phyloP scores from a whole-genome alignment of 2,113 vertebrate species.

The Stigmatopora argus region DNA sequence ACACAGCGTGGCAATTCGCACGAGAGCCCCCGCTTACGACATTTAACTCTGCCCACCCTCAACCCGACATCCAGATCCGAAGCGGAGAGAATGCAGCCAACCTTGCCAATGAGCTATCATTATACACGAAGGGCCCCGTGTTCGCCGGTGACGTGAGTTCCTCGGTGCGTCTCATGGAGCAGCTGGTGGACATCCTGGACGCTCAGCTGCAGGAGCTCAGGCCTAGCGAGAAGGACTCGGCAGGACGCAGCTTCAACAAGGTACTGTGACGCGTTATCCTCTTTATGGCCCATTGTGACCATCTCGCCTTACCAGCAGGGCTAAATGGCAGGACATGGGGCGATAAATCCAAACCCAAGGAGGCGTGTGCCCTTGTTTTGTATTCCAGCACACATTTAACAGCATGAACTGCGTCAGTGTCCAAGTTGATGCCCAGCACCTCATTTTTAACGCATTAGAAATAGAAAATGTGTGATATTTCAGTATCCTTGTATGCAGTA shows the following conservation, averaged over 20 bases:
- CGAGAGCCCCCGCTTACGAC: background rate
- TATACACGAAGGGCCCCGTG: conserved; percentile 90
- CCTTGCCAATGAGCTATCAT: conserved; percentile 94
- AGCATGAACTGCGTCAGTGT: conserved; percentile 38
- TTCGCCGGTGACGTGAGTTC: conserved; percentile 95
- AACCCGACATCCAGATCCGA: conserved; percentile 77
- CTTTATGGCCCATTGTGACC: conserved; percentile 32
- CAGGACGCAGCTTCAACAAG: conserved; percentile 97
- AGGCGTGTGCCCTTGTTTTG: conserved; percentile 1
- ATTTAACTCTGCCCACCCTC: background rate
- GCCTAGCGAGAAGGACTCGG: conserved; percentile 86
- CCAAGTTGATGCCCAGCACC: background rate
- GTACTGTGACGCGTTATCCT: conserved; percentile 62
- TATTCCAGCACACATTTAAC: conserved; percentile 7
- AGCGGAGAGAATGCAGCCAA: conserved; percentile 96
- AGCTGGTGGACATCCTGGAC: conserved; percentile 94
- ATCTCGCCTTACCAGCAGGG: conserved; percentile 8
- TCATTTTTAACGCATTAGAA: background rate
- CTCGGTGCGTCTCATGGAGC: conserved; percentile 94
- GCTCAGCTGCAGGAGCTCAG: conserved; percentile 92
- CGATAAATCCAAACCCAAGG: conserved; percentile 16
- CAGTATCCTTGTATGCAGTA: no score
- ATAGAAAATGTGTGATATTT: no score
- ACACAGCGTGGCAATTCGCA: background rate
- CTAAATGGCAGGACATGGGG: conserved; percentile 31